Conservation (phyloP, 2,888 invertebrate genomes). For the Brenthis daphne region DNA sequence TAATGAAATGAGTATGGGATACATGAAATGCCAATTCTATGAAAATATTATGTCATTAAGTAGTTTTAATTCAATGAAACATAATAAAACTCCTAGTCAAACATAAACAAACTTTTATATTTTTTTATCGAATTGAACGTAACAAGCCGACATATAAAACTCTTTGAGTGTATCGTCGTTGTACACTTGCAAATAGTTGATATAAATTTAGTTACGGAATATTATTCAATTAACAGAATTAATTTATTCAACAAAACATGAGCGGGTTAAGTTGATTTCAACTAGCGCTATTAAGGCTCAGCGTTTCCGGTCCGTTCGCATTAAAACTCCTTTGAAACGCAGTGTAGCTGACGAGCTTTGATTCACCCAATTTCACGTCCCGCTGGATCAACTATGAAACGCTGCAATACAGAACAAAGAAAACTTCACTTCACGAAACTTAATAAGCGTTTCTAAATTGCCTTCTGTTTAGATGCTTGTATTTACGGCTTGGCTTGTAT, state of each 20-base stretch:
- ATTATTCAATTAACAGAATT: slow-evolving; percentile 18
- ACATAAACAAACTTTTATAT: too few relatives aligned
- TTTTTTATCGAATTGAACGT: too few relatives aligned
- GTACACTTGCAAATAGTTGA: not conserved
- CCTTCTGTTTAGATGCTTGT: slow-evolving; percentile 31
- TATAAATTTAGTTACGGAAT: not conserved
- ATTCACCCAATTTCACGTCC: slow-evolving; percentile 67
- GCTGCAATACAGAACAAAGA: slow-evolving; percentile 64
- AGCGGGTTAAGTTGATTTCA: slow-evolving; percentile 29
- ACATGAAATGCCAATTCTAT: too few relatives aligned
- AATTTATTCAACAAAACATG: slow-evolving; percentile 23
- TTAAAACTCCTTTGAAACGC: slow-evolving; percentile 51
- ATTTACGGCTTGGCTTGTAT: slow-evolving; percentile 21
- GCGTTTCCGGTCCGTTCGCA: slow-evolving; percentile 32
- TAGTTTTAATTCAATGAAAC: too few relatives aligned
- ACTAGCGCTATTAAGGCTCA: slow-evolving; percentile 26
- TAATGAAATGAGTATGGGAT: too few relatives aligned
- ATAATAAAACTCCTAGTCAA: too few relatives aligned
- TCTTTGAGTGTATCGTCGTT: not conserved
- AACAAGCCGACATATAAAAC: too few relatives aligned
- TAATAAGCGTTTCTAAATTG: slow-evolving; percentile 60
- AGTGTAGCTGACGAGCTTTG: slow-evolving; percentile 64
- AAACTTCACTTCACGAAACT: slow-evolving; percentile 61
- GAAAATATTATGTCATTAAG: too few relatives aligned
- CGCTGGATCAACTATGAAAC: slow-evolving; percentile 59